Evolutionary conservation across 2,797 vertebrate genomes (phyloP).

Genomic region (Leptatherina wallacei): DNA sequence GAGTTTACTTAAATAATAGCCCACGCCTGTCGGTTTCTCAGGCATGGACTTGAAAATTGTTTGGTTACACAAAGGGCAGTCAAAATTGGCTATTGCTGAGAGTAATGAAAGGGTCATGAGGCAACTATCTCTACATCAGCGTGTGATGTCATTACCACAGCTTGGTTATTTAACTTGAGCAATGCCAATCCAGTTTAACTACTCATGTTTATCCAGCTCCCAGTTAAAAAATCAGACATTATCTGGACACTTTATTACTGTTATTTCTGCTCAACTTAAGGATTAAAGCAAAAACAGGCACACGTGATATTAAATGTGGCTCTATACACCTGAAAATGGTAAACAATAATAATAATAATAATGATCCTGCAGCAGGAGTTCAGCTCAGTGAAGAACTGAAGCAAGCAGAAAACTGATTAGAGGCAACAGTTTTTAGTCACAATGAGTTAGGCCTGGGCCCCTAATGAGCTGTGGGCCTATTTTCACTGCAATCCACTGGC

Average conservation of each 20-base stretch:
- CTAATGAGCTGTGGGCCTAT: slow-evolving; percentile 41
- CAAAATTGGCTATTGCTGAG: slow-evolving; percentile 1
- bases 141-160: neutral
- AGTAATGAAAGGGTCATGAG: slow-evolving; percentile 26
- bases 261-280: slow-evolving; percentile 19
- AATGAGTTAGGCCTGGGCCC: slow-evolving; percentile 41
- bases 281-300: neutral
- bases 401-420: neutral
- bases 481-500: slow-evolving; percentile 40
- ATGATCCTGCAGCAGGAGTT: neutral
- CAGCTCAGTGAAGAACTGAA: neutral
- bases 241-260: slow-evolving; percentile 6
- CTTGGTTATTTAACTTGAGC: slow-evolving; percentile 6
- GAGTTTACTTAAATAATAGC: slow-evolving; percentile 3
- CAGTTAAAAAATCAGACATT: neutral
- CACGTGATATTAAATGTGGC: neutral
- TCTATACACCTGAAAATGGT: neutral
- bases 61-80: slow-evolving; percentile 12
- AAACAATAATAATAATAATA: neutral
- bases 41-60: neutral
- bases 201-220: slow-evolving; percentile 6
- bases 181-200: slow-evolving; percentile 4
- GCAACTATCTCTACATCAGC: slow-evolving; percentile 6
- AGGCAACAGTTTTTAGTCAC: slow-evolving; percentile 37
- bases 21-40: neutral